These are phyloP conservation scores for Drosophila sproati DNA, from an alignment of 1,140 invertebrate species.

Conservation along the genomic window DNA sequence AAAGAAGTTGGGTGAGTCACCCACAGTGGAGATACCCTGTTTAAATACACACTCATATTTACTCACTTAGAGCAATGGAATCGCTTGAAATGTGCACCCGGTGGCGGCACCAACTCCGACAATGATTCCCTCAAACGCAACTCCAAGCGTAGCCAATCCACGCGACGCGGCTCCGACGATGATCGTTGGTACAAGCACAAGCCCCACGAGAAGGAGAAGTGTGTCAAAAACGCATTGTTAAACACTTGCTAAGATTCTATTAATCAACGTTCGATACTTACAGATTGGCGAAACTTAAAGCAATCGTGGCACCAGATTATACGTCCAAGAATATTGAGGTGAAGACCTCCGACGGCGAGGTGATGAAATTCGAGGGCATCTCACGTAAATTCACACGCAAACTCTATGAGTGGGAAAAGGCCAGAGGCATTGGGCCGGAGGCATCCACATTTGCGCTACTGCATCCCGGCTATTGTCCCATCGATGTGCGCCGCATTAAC, in stretches of 20 bases:
- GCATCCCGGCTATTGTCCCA: slow-evolving; percentile 86
- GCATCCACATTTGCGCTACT: slow-evolving; percentile 92
- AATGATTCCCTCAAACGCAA: slow-evolving; percentile 73
- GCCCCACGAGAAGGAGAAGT: slow-evolving; percentile 78
- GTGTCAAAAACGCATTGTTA: slow-evolving; percentile 9
- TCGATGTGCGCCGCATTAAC: slow-evolving; percentile 73
- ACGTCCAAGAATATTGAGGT: slow-evolving; percentile 90
- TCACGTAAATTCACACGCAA: slow-evolving; percentile 94
- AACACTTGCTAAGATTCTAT: background rate
- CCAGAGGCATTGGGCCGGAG: slow-evolving; percentile 91
- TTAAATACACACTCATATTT: background rate
- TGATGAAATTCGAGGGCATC: slow-evolving; percentile 93
- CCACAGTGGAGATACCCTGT: background rate
- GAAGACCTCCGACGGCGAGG: slow-evolving; percentile 90
- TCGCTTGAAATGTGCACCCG: slow-evolving; percentile 85
- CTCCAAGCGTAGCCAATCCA: slow-evolving; percentile 60
- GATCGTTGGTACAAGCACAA: slow-evolving; percentile 78
- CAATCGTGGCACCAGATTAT: slow-evolving; percentile 85
- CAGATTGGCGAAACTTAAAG: slow-evolving; percentile 88
- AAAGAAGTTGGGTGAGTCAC: slow-evolving; percentile 87
- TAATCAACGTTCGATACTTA: background rate
- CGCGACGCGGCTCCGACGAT: slow-evolving; percentile 69
- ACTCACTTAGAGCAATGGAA: slow-evolving; percentile 87
- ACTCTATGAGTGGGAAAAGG: slow-evolving; percentile 95
- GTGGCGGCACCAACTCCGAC: slow-evolving; percentile 60